These are phyloP conservation scores for Dicyrtoma fusca DNA, from an alignment of 2,888 invertebrate species.

Conservation along the genomic window DNA sequence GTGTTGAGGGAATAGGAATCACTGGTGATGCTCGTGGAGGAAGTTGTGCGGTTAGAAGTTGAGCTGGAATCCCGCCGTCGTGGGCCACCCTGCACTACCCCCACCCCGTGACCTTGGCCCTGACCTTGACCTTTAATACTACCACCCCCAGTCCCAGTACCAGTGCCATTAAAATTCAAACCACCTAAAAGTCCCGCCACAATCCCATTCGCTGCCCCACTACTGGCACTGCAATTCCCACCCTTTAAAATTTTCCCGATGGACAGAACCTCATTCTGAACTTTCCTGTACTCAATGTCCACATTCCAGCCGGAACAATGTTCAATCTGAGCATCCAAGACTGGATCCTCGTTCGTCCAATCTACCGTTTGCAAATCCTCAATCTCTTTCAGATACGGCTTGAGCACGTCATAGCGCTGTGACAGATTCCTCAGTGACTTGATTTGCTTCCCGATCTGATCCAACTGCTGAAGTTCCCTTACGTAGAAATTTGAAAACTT, in stretches of 20 bases:
- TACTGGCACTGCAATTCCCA: too few species aligned
- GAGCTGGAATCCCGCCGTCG: conserved; percentile 36
- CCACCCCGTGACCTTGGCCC: neutral
- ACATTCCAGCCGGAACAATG: conserved; percentile 55
- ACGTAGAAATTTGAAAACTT: conserved; percentile 28
- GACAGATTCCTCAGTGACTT: conserved; percentile 46
- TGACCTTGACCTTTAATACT: too few species aligned
- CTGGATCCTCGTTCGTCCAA: conserved; percentile 44
- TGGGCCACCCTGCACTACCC: neutral
- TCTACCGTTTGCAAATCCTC: conserved; percentile 43
- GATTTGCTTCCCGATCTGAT: conserved; percentile 51
- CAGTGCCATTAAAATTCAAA: too few species aligned
- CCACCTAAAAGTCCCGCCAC: neutral
- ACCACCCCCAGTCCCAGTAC: neutral
- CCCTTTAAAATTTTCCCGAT: conserved; percentile 45
- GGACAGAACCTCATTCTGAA: conserved; percentile 45
- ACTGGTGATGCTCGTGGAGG: conserved; percentile 24
- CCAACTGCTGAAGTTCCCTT: conserved; percentile 49
- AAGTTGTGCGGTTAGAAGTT: conserved; percentile 30
- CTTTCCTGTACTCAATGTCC: conserved; percentile 52
- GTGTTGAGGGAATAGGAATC: conserved; percentile 21
- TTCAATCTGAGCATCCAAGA: conserved; percentile 52
- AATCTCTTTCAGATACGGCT: conserved; percentile 51
- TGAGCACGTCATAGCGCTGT: conserved; percentile 48
- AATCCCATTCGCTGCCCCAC: too few species aligned